These are phyloP conservation scores for Pseudorhiza aurosa DNA, from an alignment of 30 jellyfish, hydroid and myxozoan genomes.

Conservation along the genomic window DNA sequence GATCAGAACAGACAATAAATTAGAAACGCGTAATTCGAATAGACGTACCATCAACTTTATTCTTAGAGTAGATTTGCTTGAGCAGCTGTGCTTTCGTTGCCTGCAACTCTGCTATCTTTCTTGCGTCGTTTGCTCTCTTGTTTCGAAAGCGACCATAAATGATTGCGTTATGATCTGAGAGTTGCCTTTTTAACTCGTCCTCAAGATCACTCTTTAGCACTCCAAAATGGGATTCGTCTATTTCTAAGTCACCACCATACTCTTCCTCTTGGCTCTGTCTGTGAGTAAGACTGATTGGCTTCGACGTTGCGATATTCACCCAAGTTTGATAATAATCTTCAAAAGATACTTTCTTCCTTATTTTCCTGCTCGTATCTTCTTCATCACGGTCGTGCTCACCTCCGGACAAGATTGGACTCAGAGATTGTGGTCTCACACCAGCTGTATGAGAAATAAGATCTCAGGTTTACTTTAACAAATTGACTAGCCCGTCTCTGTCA, in stretches of 20 bases:
- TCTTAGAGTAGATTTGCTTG: slow-evolving; percentile 38
- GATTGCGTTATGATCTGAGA: slow-evolving; percentile 66
- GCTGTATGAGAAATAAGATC: slow-evolving; percentile 20
- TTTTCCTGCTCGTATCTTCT: not conserved
- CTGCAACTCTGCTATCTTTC: slow-evolving; percentile 49
- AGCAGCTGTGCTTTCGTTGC: slow-evolving; percentile 66
- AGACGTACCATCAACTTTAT: slow-evolving; percentile 17
- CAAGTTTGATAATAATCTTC: slow-evolving; percentile 72
- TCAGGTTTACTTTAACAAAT: not conserved
- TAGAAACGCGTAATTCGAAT: too few relatives aligned
- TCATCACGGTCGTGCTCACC: not conserved
- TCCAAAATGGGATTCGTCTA: slow-evolving; percentile 54
- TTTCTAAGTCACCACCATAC: slow-evolving; percentile 1
- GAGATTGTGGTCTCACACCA: slow-evolving; percentile 52
- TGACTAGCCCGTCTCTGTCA: too few relatives aligned
- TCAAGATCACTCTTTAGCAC: slow-evolving; percentile 55
- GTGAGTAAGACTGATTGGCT: slow-evolving; percentile 31
- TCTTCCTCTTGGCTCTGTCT: slow-evolving; percentile 8
- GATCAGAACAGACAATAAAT: too few relatives aligned
- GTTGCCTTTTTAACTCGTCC: slow-evolving; percentile 63
- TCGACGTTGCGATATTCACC: slow-evolving; percentile 70
- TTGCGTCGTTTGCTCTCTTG: slow-evolving; percentile 15
- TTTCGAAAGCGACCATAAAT: slow-evolving; percentile 68
- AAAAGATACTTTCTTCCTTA: slow-evolving; percentile 35
- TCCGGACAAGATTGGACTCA: slow-evolving; percentile 12